A percentile compares a stretch with the other conserved stretches of the same genome.
These are phyloP conservation scores for Cryptotis parvus DNA, from an alignment of 2,113 vertebrate species.

Conservation along the genomic window DNA sequence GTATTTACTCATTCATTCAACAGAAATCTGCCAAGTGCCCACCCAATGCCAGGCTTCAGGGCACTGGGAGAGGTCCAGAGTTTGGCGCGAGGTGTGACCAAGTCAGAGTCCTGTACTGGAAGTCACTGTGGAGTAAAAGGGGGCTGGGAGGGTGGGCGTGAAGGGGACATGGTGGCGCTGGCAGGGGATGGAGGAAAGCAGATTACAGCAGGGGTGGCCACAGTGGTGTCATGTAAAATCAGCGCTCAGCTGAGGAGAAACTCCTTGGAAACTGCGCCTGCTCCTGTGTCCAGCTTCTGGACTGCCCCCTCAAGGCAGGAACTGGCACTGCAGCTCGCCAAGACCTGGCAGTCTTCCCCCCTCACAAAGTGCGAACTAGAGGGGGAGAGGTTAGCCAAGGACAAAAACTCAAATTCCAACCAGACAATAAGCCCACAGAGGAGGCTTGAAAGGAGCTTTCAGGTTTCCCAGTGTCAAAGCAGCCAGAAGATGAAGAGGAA, in stretches of 20 bases:
- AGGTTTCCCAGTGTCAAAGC: neutral
- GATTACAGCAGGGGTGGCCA: neutral
- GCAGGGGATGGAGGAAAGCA: neutral
- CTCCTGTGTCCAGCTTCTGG: neutral
- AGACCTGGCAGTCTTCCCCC: neutral
- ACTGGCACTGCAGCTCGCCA: neutral
- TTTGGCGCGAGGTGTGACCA: fast-evolving
- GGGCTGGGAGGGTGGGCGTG: fast-evolving
- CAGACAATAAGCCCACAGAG: neutral
- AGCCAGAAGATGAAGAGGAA: neutral
- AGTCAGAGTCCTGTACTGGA: neutral
- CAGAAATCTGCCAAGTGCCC: slow-evolving; percentile 23
- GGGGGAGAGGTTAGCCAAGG: neutral
- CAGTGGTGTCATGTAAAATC: neutral
- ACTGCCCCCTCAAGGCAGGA: neutral
- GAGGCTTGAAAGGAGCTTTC: neutral
- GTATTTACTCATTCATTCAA: slow-evolving; percentile 56
- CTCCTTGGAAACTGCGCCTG: neutral
- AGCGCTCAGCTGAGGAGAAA: neutral
- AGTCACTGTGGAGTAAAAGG: neutral
- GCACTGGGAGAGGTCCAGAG: neutral
- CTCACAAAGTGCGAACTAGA: neutral
- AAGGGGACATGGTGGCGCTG: fast-evolving
- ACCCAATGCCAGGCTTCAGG: neutral
- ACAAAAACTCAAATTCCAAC: neutral